Conservation (phyloP, 2,113 vertebrate genomes). For the Heptranchias perlo region DNA sequence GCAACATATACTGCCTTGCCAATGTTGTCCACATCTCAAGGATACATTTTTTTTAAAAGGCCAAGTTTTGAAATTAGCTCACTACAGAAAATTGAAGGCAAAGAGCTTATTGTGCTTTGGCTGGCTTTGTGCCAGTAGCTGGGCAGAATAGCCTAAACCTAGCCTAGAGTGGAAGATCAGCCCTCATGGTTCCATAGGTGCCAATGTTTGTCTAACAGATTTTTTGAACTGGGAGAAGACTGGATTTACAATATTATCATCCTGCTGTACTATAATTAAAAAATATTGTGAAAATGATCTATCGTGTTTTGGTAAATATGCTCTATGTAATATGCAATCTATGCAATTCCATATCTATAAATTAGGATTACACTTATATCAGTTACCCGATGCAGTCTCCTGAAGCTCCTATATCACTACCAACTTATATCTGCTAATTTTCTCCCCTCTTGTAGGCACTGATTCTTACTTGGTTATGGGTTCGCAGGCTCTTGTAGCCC, state of each 20-base stretch:
- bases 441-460: background rate
- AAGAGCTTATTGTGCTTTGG: background rate
- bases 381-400: background rate
- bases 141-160: background rate
- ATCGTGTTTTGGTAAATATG: background rate
- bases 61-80: background rate
- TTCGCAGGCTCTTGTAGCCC: background rate
- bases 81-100: background rate
- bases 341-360: background rate
- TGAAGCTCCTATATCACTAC: background rate
- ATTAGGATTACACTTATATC: background rate
- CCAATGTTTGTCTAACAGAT: background rate
- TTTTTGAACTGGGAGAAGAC: too few species aligned
- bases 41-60: background rate
- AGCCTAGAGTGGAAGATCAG: background rate
- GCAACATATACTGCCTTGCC: background rate
- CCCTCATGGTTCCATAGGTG: background rate
- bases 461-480: background rate
- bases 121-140: background rate
- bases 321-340: background rate
- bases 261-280: background rate
- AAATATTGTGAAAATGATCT: background rate
- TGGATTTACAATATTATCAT: too few species aligned
- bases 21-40: background rate
- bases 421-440: background rate